A percentile compares a stretch with the other conserved stretches of the same genome.
phyloP scores from a whole-genome alignment of 2,888 invertebrate species.

The Dicranocentrus wangi region DNA sequence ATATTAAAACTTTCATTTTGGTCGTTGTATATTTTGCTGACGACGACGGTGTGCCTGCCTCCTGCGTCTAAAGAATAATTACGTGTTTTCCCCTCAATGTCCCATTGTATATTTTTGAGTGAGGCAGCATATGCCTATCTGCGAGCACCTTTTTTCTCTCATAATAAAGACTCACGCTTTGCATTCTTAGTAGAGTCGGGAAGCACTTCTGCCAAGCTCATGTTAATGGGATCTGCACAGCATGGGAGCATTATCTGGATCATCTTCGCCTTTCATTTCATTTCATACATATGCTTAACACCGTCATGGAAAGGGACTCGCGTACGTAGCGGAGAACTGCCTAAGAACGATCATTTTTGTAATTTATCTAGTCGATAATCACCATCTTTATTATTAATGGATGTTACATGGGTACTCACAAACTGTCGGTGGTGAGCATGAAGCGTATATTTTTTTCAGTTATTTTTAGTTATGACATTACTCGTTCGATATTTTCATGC shows the following conservation, averaged over 20 bases:
- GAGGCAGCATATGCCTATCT: neutral
- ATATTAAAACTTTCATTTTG: no score
- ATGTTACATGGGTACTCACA: slow-evolving; percentile 19
- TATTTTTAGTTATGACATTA: slow-evolving; percentile 33
- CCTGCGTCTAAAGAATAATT: neutral
- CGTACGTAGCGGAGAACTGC: no score
- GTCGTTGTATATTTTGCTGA: no score
- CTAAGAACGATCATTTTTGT: slow-evolving; percentile 17
- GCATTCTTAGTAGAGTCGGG: slow-evolving; percentile 33
- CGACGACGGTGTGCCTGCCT: no score
- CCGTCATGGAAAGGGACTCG: no score
- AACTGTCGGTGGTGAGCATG: slow-evolving; percentile 15
- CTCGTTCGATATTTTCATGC: no score
- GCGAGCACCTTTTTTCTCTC: slow-evolving; percentile 2
- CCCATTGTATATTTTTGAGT: slow-evolving; percentile 9
- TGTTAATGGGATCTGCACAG: slow-evolving; percentile 60
- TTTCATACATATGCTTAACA: neutral
- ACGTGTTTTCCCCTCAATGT: neutral
- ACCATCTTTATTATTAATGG: slow-evolving; percentile 47
- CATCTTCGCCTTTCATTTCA: slow-evolving; percentile 50
- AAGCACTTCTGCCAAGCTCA: slow-evolving; percentile 41
- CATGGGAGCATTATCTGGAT: slow-evolving; percentile 60
- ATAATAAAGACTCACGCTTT: neutral
- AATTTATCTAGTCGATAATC: slow-evolving; percentile 58
- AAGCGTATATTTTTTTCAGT: neutral